Conservation (phyloP, 2,888 invertebrate species). For the Automeris io region DNA sequence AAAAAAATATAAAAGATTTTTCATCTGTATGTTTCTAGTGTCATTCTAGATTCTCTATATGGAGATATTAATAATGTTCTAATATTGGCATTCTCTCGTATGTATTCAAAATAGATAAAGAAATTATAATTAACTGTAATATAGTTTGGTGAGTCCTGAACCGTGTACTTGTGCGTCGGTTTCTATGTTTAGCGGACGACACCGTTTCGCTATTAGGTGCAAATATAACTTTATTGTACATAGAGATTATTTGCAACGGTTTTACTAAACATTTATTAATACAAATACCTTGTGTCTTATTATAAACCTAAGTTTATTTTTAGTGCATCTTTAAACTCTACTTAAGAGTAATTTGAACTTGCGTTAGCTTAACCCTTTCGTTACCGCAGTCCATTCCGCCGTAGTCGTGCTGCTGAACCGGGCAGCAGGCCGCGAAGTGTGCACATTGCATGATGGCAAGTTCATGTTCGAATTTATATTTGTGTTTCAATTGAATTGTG, state of each 20-base stretch:
- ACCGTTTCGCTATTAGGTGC: constrained; percentile 38
- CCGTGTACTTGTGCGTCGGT: constrained; percentile 26
- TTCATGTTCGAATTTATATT: too few species aligned
- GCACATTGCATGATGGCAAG: too few species aligned
- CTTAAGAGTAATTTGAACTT: too few species aligned
- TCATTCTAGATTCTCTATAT: not conserved
- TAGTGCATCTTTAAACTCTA: too few species aligned
- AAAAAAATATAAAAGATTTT: not conserved
- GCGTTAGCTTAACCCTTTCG: too few species aligned
- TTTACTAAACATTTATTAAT: too few species aligned
- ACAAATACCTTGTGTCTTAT: too few species aligned
- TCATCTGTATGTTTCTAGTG: constrained; percentile 1
- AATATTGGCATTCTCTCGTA: constrained; percentile 14
- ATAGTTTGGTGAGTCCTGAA: constrained; percentile 26
- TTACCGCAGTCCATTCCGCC: too few species aligned
- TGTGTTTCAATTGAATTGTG: too few species aligned
- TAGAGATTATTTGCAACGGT: constrained; percentile 13
- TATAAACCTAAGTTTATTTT: too few species aligned
- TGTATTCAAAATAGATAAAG: constrained; percentile 23
- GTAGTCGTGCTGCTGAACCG: too few species aligned
- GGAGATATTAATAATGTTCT: not conserved
- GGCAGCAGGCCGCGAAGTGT: too few species aligned
- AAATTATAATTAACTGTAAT: constrained; percentile 26
- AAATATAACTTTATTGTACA: constrained; percentile 25
- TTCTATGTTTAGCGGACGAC: constrained; percentile 25